phyloP scores from a whole-genome alignment of 2,113 vertebrate genomes.

The Brachyhypopomus gauderio region DNA sequence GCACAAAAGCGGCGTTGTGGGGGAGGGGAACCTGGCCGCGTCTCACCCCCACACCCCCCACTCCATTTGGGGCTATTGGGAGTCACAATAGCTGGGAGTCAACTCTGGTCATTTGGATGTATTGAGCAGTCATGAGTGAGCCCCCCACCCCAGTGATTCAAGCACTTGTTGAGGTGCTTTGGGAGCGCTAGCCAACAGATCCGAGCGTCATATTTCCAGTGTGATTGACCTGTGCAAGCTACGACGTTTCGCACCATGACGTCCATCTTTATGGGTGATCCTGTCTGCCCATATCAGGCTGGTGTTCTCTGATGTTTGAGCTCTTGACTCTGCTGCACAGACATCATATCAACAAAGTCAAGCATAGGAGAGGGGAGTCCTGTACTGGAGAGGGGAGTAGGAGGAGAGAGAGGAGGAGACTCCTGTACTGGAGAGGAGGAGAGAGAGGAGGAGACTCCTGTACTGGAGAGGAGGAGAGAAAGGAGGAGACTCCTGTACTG shows the following conservation, averaged over 20 bases:
- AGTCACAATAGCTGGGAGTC: constrained; percentile 10
- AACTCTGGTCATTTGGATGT: constrained; percentile 24
- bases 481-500: not conserved
- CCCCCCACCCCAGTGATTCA: too few species aligned
- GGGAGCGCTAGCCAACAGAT: not conserved
- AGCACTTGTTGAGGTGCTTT: not conserved
- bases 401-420: not conserved
- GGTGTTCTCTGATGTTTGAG: too few species aligned
- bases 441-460: constrained; percentile 13
- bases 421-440: constrained; percentile 21
- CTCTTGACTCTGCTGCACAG: too few species aligned
- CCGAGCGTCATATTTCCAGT: not conserved
- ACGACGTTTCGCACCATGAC: too few species aligned
- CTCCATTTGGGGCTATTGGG: constrained; percentile 26
- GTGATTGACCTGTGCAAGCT: not conserved
- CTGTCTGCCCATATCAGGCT: too few species aligned
- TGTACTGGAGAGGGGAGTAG: constrained; percentile 14
- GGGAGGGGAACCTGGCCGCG: not conserved
- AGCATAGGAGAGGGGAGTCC: constrained; percentile 11
- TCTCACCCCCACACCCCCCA: constrained; percentile 15
- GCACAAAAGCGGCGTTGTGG: constrained; percentile 45
- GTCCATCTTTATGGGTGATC: too few species aligned
- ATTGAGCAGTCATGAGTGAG: constrained; percentile 26
- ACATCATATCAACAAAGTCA: not conserved
- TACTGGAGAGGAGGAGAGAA: not conserved